A percentile compares a stretch with the other conserved stretches of the same genome.
Evolutionary conservation across 2,888 invertebrate species (phyloP).

Genomic region (Polymixis lichenea): DNA sequence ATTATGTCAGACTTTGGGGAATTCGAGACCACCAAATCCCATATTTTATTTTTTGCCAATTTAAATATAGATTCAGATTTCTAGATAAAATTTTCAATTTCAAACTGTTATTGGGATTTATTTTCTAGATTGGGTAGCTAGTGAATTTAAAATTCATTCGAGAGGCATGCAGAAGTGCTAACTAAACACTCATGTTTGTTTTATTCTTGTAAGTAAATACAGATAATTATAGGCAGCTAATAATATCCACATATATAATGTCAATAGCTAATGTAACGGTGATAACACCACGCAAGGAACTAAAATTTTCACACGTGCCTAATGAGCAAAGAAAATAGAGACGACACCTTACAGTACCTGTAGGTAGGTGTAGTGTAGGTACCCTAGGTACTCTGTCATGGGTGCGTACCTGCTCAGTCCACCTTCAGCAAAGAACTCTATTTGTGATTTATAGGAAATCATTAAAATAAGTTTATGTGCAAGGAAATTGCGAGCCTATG

Average conservation of each 20-base stretch:
- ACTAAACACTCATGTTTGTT: constrained; percentile 55
- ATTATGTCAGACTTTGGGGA: constrained; percentile 50
- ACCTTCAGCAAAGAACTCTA: constrained; percentile 45
- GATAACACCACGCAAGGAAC: constrained; percentile 71
- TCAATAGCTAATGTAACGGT: constrained; percentile 78
- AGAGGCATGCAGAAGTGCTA: constrained; percentile 53
- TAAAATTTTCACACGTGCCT: constrained; percentile 78
- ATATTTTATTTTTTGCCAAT: constrained; percentile 38
- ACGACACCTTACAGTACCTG: constrained; percentile 31
- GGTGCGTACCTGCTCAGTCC: constrained; percentile 29
- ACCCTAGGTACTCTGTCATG: constrained; percentile 14
- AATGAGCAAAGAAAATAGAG: constrained; percentile 65
- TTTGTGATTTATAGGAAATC: constrained; percentile 66
- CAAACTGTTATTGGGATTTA: constrained; percentile 35
- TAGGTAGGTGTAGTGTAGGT: not conserved
- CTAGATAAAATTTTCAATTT: constrained; percentile 34
- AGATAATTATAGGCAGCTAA: constrained; percentile 71
- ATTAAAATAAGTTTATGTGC: constrained; percentile 71
- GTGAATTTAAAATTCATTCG: constrained; percentile 43
- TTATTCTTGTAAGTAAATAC: constrained; percentile 67
- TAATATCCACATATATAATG: constrained; percentile 71
- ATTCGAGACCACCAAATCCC: constrained; percentile 39
- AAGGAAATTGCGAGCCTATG: constrained; percentile 67
- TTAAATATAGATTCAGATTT: constrained; percentile 41
- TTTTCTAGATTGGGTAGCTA: constrained; percentile 31